Percentiles rank a stretch among this genome's conserved stretches.
These are phyloP conservation scores for Prosapia bicincta DNA, from an alignment of 2,888 invertebrate genomes.

Conservation along the genomic window DNA sequence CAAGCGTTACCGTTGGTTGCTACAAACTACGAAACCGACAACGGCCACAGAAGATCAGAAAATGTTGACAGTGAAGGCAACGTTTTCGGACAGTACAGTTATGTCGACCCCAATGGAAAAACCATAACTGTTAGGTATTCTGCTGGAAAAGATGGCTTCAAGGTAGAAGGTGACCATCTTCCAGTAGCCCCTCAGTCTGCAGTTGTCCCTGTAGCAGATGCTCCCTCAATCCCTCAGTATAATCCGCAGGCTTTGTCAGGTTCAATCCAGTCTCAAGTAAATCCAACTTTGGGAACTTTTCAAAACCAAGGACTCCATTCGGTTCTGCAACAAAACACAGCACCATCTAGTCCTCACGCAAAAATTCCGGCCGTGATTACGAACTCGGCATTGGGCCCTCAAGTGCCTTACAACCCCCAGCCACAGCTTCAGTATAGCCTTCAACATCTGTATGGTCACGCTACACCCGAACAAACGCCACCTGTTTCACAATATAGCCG, in stretches of 20 bases:
- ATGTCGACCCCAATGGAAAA: conserved; percentile 61
- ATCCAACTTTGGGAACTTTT: neutral
- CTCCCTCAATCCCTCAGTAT: neutral
- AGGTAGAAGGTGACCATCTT: conserved; percentile 41
- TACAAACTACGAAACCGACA: conserved; percentile 27
- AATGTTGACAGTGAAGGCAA: conserved; percentile 32
- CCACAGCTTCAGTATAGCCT: neutral
- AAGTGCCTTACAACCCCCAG: neutral
- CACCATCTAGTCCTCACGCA: neutral
- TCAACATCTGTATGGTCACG: neutral
- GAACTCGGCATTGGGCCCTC: neutral
- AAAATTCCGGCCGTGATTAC: neutral
- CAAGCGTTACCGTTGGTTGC: neutral
- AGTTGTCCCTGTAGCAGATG: conserved; percentile 18
- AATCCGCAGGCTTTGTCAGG: neutral
- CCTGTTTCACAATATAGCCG: neutral
- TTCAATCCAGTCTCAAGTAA: neutral
- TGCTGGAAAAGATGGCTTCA: conserved; percentile 42
- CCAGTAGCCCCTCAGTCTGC: conserved; percentile 29
- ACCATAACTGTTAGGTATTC: conserved; percentile 58
- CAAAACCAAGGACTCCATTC: neutral
- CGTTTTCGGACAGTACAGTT: conserved; percentile 48
- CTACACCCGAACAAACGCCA: neutral
- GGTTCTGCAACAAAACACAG: neutral
- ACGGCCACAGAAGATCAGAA: conserved; percentile 33